These are phyloP conservation scores for Paraescarpia echinospica DNA, from an alignment of 1,140 invertebrate genomes.

Conservation along the genomic window DNA sequence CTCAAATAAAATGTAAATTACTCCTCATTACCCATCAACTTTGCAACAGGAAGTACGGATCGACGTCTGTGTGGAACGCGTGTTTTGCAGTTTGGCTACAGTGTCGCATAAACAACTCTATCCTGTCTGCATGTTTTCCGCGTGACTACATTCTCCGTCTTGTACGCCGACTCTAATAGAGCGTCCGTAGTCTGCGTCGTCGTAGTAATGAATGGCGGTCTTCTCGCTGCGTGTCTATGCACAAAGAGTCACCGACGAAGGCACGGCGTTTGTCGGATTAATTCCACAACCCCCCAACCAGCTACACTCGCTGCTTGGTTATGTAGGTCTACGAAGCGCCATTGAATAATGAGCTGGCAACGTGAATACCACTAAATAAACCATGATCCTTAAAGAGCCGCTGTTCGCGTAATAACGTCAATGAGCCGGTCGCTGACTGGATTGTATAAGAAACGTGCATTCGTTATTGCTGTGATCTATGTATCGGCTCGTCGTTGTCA, in stretches of 20 bases:
- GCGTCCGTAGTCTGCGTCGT: neutral
- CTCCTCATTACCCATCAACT: no score
- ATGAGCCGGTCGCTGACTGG: neutral
- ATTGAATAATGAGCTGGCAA: neutral
- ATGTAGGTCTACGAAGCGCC: neutral
- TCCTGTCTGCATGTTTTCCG: neutral
- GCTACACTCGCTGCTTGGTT: neutral
- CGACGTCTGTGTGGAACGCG: neutral
- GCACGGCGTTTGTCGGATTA: neutral
- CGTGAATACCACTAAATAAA: neutral
- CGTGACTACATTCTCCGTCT: neutral
- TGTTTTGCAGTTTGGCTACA: neutral
- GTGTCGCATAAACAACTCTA: neutral
- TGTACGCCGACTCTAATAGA: neutral
- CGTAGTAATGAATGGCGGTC: neutral
- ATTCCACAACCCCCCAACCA: neutral
- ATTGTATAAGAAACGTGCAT: neutral
- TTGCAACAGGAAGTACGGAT: neutral
- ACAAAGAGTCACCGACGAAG: neutral
- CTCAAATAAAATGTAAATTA: no score
- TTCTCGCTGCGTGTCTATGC: neutral
- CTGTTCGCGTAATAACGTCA: neutral
- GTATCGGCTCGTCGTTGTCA: neutral
- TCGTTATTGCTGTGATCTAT: neutral
- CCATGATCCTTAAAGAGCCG: neutral